Base-by-base conservation (phyloP, 2,797 vertebrate species). In the Furcifer pardalis region DNA sequence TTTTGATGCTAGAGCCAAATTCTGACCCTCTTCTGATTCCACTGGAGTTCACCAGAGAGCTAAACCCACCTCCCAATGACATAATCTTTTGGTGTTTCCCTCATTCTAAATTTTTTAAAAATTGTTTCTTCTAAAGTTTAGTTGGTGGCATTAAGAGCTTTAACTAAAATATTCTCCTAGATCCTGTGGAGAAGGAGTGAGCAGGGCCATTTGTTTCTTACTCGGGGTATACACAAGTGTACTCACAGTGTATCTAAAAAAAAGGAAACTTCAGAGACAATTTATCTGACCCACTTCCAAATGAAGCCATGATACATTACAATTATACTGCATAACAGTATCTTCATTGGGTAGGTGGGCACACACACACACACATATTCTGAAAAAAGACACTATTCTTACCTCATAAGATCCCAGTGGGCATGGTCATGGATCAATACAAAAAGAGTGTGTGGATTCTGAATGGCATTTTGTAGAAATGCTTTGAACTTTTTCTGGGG, bases 371-470 rank as follows among this genome's bases (percentile, higher is more conserved):
- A 52, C 52, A 56, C 7, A 3, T 44, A 44, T 42, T 0, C 42
- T 40, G 75, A 30, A 0, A 62, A 12, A 42, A 44, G 46, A n/a
- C 60, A 69, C 2, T 77, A 60, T 49, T 72, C 94, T 94, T 90
- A 99, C 98, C 97, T 99, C 95, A 95, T 97, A 25, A 99, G 95
- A 90, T 99, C 98, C 97, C 98, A 98, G 93, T 99, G 98, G 13
- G 98, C 98, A 0, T 99, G 98, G 94, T 99, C 98, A 19, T 99
- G 98, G 88, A 99, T 97, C 68, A 99, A 94, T 89, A 99, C 97
- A 91, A 98, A 98, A 27, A 99, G 96, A 0, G 98, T 99, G 87
- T 98, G 98, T 0, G 97, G 97, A 92, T 98, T 99, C 92, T 96
- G 96, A 91, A 97, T 95, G 56, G 98, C 97, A 91, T 97, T 98